Conservation (phyloP, 2,888 invertebrate genomes). For the Ectobius pallidus region DNA sequence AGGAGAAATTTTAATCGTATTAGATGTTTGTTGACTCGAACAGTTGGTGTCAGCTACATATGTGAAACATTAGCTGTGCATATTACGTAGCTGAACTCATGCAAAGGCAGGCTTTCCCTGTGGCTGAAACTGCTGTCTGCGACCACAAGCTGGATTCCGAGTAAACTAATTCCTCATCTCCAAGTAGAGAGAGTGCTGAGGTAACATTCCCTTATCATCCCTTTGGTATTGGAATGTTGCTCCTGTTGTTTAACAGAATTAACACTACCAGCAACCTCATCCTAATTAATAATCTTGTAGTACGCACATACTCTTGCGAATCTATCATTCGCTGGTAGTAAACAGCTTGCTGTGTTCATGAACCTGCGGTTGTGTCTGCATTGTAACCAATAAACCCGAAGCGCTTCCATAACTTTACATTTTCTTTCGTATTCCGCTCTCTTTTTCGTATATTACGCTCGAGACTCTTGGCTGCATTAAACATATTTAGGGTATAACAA, state of each 20-base stretch:
- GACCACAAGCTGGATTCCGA: conserved; percentile 15
- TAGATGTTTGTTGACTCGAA: too few relatives aligned
- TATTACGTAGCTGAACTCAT: not conserved
- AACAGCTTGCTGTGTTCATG: not conserved
- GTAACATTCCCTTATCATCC: not conserved
- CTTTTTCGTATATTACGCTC: too few relatives aligned
- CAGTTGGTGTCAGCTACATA: too few relatives aligned
- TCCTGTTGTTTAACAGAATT: conserved; percentile 10
- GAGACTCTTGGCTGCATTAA: too few relatives aligned
- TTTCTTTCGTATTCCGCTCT: too few relatives aligned
- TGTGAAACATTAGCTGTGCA: too few relatives aligned
- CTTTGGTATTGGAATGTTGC: not conserved
- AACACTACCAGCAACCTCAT: conserved; percentile 9
- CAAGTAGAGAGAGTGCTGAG: not conserved
- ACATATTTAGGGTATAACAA: too few relatives aligned
- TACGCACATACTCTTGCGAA: not conserved
- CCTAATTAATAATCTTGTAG: conserved; percentile 18
- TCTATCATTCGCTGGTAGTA: not conserved
- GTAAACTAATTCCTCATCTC: conserved; percentile 20
- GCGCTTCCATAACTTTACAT: too few relatives aligned
- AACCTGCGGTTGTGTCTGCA: not conserved
- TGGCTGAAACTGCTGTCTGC: conserved; percentile 5
- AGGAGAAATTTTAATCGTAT: too few relatives aligned
- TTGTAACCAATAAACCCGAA: not conserved
- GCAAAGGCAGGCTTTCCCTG: not conserved